Conservation (phyloP, 2,113 vertebrate species). For the Planiliza haematocheilus region DNA sequence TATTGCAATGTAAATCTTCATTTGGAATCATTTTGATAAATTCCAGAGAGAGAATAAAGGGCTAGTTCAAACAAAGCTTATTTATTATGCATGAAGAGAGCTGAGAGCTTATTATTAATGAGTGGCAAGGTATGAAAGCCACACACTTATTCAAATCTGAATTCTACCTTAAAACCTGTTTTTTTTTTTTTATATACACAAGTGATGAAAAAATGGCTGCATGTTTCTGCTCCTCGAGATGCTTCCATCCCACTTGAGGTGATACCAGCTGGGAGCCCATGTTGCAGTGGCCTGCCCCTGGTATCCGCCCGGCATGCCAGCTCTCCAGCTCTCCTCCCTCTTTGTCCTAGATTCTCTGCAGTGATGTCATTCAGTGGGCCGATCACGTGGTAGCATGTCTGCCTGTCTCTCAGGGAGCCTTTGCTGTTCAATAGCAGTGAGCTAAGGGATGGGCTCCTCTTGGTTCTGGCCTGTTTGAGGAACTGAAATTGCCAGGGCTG, state of each 20-base stretch:
- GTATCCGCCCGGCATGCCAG: slow-evolving; percentile 43
- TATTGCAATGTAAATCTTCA: not conserved
- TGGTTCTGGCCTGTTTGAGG: slow-evolving; percentile 34
- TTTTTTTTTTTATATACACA: too few relatives aligned
- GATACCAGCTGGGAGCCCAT: slow-evolving; percentile 24
- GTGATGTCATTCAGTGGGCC: slow-evolving; percentile 79
- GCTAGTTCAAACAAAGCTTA: slow-evolving; percentile 8
- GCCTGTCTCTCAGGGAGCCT: slow-evolving; percentile 25
- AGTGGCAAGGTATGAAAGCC: not conserved
- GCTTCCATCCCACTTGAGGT: slow-evolving; percentile 33
- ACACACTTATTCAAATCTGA: not conserved
- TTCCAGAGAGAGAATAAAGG: not conserved
- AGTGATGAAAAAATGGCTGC: slow-evolving; percentile 47
- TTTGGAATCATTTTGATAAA: not conserved
- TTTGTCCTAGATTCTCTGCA: slow-evolving; percentile 81
- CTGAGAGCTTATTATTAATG: not conserved
- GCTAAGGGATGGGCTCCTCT: slow-evolving; percentile 11
- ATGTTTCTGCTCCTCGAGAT: slow-evolving; percentile 40
- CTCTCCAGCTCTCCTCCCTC: slow-evolving; percentile 60
- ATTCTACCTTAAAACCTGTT: not conserved
- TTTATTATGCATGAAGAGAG: slow-evolving; percentile 35
- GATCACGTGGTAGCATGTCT: slow-evolving; percentile 73
- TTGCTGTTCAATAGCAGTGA: slow-evolving; percentile 25
- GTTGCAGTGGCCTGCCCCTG: slow-evolving; percentile 49
- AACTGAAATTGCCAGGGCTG: slow-evolving; percentile 39